Base-by-base conservation (phyloP, 2,888 invertebrate genomes). In the Spialia ferax region DNA sequence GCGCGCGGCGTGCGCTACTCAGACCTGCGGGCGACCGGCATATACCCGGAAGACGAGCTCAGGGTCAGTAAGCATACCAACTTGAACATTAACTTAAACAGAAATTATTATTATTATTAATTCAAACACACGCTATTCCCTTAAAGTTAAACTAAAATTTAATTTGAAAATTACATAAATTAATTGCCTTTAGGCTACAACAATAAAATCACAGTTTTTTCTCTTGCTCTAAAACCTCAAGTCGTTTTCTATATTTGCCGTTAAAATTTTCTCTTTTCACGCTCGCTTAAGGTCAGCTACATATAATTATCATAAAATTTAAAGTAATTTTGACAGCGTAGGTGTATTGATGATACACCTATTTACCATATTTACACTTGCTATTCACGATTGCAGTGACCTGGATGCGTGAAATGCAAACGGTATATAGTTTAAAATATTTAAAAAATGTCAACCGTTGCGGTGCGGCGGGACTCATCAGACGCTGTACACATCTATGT, bases 11-110 rank as follows among this genome's bases (percentile, higher is more conserved):
- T 96, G 35, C 95, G 97, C 20, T 95, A 96, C 79, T 94, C 95
- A 76, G 96, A 97, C 79, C 94, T 97, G 29, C 94, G 95, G 55
- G 89, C 95, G 69, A 95, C 95, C 60, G 96, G 96, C 67, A 90
- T 96, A 68, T 95, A 95, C 80, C 96, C 96, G 0, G 96, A 96
- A 73, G 95, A 93, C 71, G 93, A 93, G 75, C 79, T 93, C 1
- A 87, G 85, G 84, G 93, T 91, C 80, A 69, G 50, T 22, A 20
- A 20, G 11, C 0, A 3, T 26, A 26, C 26, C 6, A 2, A 6
- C 26, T 5, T 26, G 26, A n/a, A n/a, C n/a, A n/a, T n/a, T n/a
- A n/a, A n/a, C n/a, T n/a, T 26, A 2, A 26, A 26, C 2, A 26
- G 2, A 11, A 35, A 11, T 35, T 35, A 35, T 35, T 6, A 10